Percentiles rank a stretch among this genome's conserved stretches.
Evolutionary conservation across 2,888 invertebrate species (phyloP).

Genomic region (Fragum sueziense): DNA sequence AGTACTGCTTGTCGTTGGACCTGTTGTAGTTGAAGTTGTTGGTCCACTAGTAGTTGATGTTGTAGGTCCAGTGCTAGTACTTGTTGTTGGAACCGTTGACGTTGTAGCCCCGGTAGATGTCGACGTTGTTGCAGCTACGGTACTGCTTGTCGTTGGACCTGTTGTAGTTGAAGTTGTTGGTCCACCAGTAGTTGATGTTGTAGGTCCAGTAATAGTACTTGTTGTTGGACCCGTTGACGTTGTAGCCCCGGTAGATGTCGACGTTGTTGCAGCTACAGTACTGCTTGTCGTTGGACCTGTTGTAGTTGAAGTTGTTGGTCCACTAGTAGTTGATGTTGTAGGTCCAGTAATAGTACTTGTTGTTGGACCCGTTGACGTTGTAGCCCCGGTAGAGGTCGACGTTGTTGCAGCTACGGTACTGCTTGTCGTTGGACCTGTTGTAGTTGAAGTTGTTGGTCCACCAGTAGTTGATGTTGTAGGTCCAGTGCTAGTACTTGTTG

Average conservation of each 20-base stretch:
- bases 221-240: not conserved
- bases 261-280: not conserved
- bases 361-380: not conserved
- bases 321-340: not conserved
- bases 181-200: not conserved
- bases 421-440: not conserved
- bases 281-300: not conserved
- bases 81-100: not conserved
- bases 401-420: not conserved
- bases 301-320: not conserved
- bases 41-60: not conserved
- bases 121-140: not conserved
- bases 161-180: not conserved
- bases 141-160: not conserved
- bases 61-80: not conserved
- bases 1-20: not conserved
- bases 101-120: not conserved
- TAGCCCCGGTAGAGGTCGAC: not conserved
- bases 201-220: not conserved
- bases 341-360: not conserved
- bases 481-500: not conserved
- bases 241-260: not conserved
- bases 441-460: not conserved
- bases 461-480: not conserved
- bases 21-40: not conserved